Evolutionary conservation across 2,797 vertebrate genomes (phyloP), one percentile per base, ranked within the genome.

Genomic region (Gobionotothen gibberifrons): DNA sequence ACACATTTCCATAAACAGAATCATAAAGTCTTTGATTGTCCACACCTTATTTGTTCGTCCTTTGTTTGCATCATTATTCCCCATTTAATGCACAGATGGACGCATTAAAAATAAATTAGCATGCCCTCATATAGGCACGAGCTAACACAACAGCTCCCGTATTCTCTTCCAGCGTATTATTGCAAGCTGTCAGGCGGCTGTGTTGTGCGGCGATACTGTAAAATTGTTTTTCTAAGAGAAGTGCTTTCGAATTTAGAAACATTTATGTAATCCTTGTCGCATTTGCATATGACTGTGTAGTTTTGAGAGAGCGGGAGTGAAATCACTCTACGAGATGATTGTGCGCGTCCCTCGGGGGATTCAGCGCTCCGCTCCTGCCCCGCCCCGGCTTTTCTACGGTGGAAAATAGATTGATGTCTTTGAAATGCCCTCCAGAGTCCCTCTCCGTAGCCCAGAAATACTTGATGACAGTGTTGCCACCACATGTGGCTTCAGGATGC

Each of bases 41-140:
- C 76, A 59, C 71, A 55, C 64, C 48, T 56, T 75, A 73, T 84
- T 86, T 80, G 62, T 68, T 62, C 73, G 74, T 87, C 68, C 60
- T 60, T 78, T 81, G 69, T 81, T 83, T 89, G 72, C 69, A 69
- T 79, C 71, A 57, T 88, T 80, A 63, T 77, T 70, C 78, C 58
- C 60, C 61, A 74, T 81, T 81, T 88, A 87, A 85, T 85, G 77
- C 81, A 81, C 76, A 87, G 85, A 86, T 76, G 76, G 75, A 58
- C 52, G 69, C 80, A 90, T 90, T 90, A 83, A 90, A 88, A 87
- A 81, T 76, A 58, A 81, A 91, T 90, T 76, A 84, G 76, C 66
- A 16, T 76, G 69, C 48, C 62, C 82, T 87, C 72, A 53, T 21
- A 80, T 62, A 72, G 68, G 68, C 69, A 62, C 67, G 17, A 47